A percentile compares a stretch with the other conserved stretches of the same genome.
Conservation (phyloP, 1,140 invertebrate genomes). For the Neodiprion lecontei region DNA sequence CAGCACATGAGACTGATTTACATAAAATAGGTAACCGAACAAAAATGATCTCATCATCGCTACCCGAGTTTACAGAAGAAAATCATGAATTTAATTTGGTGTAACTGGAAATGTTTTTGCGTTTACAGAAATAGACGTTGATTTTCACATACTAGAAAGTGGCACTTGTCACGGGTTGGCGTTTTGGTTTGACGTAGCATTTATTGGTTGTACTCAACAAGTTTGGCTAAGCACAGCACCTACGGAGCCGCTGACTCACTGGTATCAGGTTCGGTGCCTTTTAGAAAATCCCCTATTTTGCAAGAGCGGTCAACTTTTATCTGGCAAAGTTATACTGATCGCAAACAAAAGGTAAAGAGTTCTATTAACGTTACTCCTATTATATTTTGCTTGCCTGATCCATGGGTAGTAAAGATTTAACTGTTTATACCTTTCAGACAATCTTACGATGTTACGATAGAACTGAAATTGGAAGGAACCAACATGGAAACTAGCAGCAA, state of each 20-base stretch:
- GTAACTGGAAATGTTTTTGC: background rate
- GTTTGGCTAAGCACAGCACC: conserved; percentile 99
- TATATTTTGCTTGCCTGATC: background rate
- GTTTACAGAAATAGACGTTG: conserved; percentile 85
- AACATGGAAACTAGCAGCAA: conserved; percentile 81
- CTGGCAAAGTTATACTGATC: conserved; percentile 85
- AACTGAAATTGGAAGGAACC: conserved; percentile 89
- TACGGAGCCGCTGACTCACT: conserved; percentile 98
- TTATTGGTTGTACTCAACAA: conserved; percentile 87
- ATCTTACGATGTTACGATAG: conserved; percentile 99
- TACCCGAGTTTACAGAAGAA: background rate
- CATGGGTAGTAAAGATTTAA: conserved; percentile 17
- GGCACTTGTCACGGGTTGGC: conserved; percentile 97
- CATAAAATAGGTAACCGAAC: conserved; percentile 81
- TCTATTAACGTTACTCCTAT: background rate
- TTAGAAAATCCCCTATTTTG: conserved; percentile 93
- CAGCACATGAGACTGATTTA: conserved; percentile 92
- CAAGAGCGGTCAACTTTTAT: conserved; percentile 91
- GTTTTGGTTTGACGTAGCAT: conserved; percentile 99
- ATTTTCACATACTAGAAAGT: conserved; percentile 91
- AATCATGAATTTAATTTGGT: background rate
- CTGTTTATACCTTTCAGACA: conserved; percentile 67
- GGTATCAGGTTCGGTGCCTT: conserved; percentile 99
- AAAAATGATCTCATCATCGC: background rate
- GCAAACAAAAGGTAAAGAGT: conserved; percentile 86